Base-by-base conservation (phyloP, 1,140 invertebrate genomes). In the Kradibia gibbosae region DNA sequence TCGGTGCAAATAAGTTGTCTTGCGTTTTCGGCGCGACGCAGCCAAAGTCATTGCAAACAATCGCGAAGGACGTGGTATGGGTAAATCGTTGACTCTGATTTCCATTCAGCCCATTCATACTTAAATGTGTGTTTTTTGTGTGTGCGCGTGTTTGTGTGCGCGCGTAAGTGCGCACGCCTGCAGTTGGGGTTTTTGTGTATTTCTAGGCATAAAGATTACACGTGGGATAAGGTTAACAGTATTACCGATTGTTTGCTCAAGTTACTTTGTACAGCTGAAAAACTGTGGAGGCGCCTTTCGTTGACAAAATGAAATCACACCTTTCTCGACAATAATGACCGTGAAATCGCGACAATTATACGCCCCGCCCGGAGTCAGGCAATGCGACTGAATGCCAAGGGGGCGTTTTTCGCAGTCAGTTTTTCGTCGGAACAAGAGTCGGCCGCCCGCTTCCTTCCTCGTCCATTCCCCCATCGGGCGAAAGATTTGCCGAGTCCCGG, bases 321-420 rank as follows among this genome's bases (percentile, higher is more conserved):
- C 34, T 67, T 67, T 67, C 10, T n/a, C 34, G 34, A 39, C 20
- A 39, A 67, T 67, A 67, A 67, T 34, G 62, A 10, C 45, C 50
- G 76, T 72, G 65, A 72, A 67, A 50, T 53, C 60, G 71, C 50
- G 42, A 65, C 48, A 70, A 80, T 67, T 83, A 75, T 36, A 76
- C 74, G 78, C 45, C n/a, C 7, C 13, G n/a, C n/a, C 7, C 13
- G n/a, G 31, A 45, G 34, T 53, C 31, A 53, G 28, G 34, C 36
- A 20, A 3, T 11, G 22, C 45, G 50, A 53, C 15, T 53, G 25
- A 67, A 67, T 17, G 11, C 22, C 8, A 22, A 20, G 17, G 50
- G 62, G 34, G 36, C 62, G 48, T 71, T 71, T 78, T 78, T 55
- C 77, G 77, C 65, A 78, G 77, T 72, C 48, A 57, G 31, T 79